Base-by-base conservation (phyloP, 2,797 vertebrate species). In the Spinus olivaceus region DNA sequence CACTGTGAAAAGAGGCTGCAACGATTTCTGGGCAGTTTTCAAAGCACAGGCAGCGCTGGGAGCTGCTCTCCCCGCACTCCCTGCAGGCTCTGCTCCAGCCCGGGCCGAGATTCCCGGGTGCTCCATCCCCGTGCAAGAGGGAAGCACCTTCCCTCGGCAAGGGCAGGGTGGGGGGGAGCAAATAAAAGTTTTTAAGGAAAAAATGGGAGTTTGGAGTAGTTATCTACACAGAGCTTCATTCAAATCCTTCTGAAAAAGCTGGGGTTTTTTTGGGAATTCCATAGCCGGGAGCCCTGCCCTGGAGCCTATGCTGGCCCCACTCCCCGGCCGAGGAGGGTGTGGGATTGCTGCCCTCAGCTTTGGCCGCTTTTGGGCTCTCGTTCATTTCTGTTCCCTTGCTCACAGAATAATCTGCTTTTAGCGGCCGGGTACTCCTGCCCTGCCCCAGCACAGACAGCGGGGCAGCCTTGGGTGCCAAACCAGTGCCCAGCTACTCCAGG, bases 1-100 rank as follows among this genome's bases (percentile, higher is more conserved):
- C 86, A 80, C 61, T 20, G 63, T 86, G 92, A 92, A 93, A 94
- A 95, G 92, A 61, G 83, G 85, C 87, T 47, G 39, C 89, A 39
- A 6, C 22, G 22, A 67, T 80, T 87, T 39, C 94, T 87, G 91
- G 81, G 92, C 77, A 33, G 33, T 51, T 80, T 73, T 87, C 84
- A 92, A 77, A 89, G 92, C 70, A 2, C 66, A 30, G 54, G 91
- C 72, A 64, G 80, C 3, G 33, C 65, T 5, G 32, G 79, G 74
- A 72, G 85, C 90, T 24, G 69, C 91, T 78, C 9, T 2, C 41
- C 37, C 88, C 1, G 3, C 7, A 4, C 72, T 1, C 8, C 2
- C 71, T 2, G 0, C 49, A 0, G 66, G 69, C 66, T 69, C 70
- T 8, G 63, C 27, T n/a, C 57, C 3, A 9, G 35, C 35, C 35